Base-by-base conservation (phyloP, 2,797 vertebrate species). In the Cynopterus sphinx region DNA sequence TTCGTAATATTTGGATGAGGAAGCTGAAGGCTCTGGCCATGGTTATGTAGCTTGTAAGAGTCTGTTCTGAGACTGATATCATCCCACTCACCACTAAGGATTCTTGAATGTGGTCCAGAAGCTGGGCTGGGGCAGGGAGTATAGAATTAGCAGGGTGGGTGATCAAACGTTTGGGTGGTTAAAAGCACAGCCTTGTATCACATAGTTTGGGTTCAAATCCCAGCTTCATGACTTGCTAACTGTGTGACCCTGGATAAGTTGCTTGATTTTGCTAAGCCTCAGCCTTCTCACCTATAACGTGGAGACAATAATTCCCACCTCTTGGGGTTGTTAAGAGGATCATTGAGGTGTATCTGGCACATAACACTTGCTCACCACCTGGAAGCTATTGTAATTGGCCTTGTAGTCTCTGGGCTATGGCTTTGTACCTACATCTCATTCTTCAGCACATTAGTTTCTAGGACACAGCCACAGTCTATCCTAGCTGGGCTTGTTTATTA, bases 321-420 rank as follows among this genome's bases (percentile, higher is more conserved):
- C 81, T 3, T 65, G 68, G 77, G 88, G 87, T 88, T 70, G 71
- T 95, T 88, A 75, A 2, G 26, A 71, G 90, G 79, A 46, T 95
- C 95, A 84, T 0, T 92, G 88, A 94, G 74, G 86, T 88, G 74
- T 96, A 43, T 79, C 68, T 90, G 81, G 91, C 22, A 5, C 77
- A 11, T 86, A 96, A 89, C 59, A 51, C 2, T 94, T 91, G 74
- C 92, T 91, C 4, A 39, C 93, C 95, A 96, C 93, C 95, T 97
- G 97, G 94, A 96, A 92, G 75, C 78, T 70, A 0, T 90, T 83
- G 74, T 89, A 89, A 91, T 97, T 87, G 57, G 85, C 89, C 57
- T 51, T 82, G 70, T 39, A 83, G 78, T 92, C 96, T 96, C 92
- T 87, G 71, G 41, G 82, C 85, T 90, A 19, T 87, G 86, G 70